A percentile compares a stretch with the other conserved stretches of the same genome.
Evolutionary conservation across 2,113 vertebrate species (phyloP).

Genomic region (Pachyramphus minor): DNA sequence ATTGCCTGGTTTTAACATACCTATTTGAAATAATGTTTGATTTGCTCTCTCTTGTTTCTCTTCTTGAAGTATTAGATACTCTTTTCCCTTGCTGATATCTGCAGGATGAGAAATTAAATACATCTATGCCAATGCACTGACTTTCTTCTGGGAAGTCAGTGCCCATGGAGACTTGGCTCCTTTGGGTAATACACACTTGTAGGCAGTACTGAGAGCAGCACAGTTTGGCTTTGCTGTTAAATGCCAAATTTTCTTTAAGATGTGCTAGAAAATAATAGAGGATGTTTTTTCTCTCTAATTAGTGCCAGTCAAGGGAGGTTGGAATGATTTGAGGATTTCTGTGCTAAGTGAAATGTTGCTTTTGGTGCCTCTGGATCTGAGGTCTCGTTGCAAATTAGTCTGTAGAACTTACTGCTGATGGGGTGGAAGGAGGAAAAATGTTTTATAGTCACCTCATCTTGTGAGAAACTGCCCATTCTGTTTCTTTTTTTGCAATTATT

Average conservation of each 20-base stretch:
- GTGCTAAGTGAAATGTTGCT: background rate
- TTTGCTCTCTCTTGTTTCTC: background rate
- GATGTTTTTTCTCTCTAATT: background rate
- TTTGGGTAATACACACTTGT: background rate
- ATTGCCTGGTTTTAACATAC: background rate
- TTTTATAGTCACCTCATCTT: background rate
- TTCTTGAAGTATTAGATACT: background rate
- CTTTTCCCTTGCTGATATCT: background rate
- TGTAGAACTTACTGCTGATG: background rate
- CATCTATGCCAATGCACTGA: background rate
- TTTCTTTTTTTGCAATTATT: background rate
- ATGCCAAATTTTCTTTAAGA: background rate
- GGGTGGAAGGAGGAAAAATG: too few species aligned
- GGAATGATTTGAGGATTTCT: background rate
- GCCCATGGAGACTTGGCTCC: fast-evolving
- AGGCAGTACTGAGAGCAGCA: background rate
- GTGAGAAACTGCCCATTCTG: fast-evolving
- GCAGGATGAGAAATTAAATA: background rate
- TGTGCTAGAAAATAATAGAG: background rate
- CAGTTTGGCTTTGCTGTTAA: background rate
- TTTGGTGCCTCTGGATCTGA: background rate
- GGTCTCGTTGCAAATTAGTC: background rate
- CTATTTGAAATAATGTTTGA: background rate
- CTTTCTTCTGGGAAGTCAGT: background rate
- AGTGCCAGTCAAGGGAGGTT: background rate